Conservation (phyloP, 2,888 invertebrate genomes). For the Digitonthophagus gazella region DNA sequence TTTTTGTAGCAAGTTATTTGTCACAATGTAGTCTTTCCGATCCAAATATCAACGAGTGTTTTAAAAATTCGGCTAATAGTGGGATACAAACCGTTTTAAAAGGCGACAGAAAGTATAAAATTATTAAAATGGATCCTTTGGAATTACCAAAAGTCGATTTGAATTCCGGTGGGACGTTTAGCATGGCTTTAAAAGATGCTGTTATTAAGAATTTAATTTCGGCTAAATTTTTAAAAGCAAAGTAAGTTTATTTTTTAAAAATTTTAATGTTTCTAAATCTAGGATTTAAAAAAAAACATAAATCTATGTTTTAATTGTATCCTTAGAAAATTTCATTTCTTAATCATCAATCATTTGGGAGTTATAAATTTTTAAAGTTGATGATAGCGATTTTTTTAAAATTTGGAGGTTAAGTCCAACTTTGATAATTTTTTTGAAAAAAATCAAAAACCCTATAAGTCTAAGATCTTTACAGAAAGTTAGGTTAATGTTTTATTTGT, state of each 20-base stretch:
- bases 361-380: no score
- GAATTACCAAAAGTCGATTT: background rate
- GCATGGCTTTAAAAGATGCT: background rate
- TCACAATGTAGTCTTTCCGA: slow-evolving; percentile 3
- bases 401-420: no score
- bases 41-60: background rate
- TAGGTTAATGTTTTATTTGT: no score
- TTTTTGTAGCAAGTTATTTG: background rate
- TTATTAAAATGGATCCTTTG: background rate
- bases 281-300: no score
- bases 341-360: no score
- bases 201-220: slow-evolving; percentile 5
- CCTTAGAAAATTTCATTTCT: no score
- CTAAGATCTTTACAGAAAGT: no score
- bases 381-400: no score
- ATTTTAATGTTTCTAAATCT: background rate
- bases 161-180: background rate
- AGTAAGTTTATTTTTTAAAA: background rate
- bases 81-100: background rate
- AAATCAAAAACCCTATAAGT: no score
- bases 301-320: no score
- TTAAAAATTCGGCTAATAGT: background rate
- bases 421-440: no score
- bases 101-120: slow-evolving; percentile 7
- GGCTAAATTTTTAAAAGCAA: background rate